These are phyloP conservation scores for Belonocnema kinseyi DNA, from an alignment of 1,140 invertebrate species.

Conservation along the genomic window DNA sequence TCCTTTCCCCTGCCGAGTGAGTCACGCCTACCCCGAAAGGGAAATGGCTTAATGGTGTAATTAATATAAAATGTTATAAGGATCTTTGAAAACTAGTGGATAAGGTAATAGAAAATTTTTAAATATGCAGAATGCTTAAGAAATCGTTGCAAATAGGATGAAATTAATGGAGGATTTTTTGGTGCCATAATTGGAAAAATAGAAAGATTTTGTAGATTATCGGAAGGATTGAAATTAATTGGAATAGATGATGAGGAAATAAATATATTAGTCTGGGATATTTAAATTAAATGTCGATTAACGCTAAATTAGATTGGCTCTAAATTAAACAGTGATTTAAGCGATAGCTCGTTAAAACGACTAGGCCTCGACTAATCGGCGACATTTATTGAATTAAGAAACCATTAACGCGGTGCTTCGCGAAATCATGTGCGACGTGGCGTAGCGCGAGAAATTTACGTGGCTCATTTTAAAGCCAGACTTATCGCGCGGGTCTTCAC, in stretches of 20 bases:
- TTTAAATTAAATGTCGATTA: conserved; percentile 32
- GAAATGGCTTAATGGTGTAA: too few relatives aligned
- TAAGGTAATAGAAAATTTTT: too few relatives aligned
- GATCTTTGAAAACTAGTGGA: too few relatives aligned
- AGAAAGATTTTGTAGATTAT: conserved; percentile 10
- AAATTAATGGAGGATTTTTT: too few relatives aligned
- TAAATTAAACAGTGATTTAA: conserved; percentile 23
- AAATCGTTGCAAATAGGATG: too few relatives aligned
- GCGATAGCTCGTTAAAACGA: conserved; percentile 29
- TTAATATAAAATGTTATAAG: too few relatives aligned
- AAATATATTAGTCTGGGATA: conserved; percentile 30
- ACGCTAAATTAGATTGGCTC: conserved; percentile 28
- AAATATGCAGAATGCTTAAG: too few relatives aligned
- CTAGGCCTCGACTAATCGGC: conserved; percentile 12
- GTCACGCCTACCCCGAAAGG: too few relatives aligned
- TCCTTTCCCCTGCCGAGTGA: too few relatives aligned
- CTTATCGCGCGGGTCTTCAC: conserved; percentile 7
- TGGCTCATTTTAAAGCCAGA: not conserved
- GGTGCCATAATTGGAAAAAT: not conserved
- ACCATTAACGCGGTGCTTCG: conserved; percentile 31
- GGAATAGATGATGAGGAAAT: conserved; percentile 31
- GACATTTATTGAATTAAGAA: conserved; percentile 30
- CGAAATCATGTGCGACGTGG: conserved; percentile 24
- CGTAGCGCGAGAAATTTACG: conserved; percentile 20
- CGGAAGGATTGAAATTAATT: not conserved